Evolutionary conservation across 2,888 invertebrate species (phyloP), one percentile per base, ranked within the genome.

Genomic region (Dryobota labecula): DNA sequence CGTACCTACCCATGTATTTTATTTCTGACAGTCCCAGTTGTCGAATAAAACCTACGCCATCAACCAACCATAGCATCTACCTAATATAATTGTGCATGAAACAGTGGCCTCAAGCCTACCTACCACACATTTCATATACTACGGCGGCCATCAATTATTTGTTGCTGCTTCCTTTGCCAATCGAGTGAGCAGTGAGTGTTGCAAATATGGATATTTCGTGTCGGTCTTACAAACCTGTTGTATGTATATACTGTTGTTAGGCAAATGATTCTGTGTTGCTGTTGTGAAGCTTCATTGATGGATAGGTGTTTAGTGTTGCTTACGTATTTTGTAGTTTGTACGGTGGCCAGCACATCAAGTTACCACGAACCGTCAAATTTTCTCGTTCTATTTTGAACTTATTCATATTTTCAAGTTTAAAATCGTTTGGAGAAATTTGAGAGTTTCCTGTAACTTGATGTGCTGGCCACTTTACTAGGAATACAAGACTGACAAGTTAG

Each of bases 111-210:
- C 64, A 78, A 61, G 33, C 49, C 47, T 20, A 64, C 30, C 65
- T 66, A 68, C 53, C 70, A 61, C 18, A 36, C 47, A 33, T 75
- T 81, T 67, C 83, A 20, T 33, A 24, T 45, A 58, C 20, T 56
- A 60, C 70, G 41, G 79, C 53, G 49, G 54, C 64, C 63, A 72
- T 72, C 66, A 57, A 72, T 81, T 78, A 79, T 60, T 57, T 63
- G 43, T 79, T 82, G 68, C 72, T 61, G 51, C 53, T 82, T 83
- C 78, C 84, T 79, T 76, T 73, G 61, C 61, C 77, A 75, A 63
- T 70, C 56, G 66, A 75, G 66, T 56, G 66, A 74, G 68, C 49
- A 54, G 38, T 73, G 63, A 65, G 61, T 84, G 76, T 69, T 67
- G 82, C 62, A 84, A 84, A 38, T 70, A 63, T 63, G 58, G 60